Conservation (phyloP, 2,113 vertebrate species). For the Globicephala melas region DNA sequence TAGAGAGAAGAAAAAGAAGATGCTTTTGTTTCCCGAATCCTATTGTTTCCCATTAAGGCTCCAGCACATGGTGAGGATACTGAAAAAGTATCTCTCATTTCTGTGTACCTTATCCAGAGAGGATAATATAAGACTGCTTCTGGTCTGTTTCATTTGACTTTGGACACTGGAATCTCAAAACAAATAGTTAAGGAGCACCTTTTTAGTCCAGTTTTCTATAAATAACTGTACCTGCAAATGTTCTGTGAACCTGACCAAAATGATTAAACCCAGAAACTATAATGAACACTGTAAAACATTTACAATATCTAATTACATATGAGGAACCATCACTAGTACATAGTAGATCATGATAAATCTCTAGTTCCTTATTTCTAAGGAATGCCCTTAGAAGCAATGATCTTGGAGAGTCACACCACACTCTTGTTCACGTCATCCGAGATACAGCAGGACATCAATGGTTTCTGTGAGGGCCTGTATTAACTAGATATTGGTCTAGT, state of each 20-base stretch:
- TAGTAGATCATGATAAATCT: neutral
- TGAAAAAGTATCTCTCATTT: neutral
- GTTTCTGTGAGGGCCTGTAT: neutral
- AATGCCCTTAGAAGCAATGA: neutral
- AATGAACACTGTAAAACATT: neutral
- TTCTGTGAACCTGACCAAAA: neutral
- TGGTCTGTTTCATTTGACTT: neutral
- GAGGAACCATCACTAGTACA: neutral
- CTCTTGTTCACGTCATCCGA: neutral
- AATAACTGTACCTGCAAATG: neutral
- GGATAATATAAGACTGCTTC: neutral
- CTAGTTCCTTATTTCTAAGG: neutral
- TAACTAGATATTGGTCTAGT: neutral
- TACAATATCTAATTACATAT: neutral
- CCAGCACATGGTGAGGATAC: neutral
- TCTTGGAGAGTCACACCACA: neutral
- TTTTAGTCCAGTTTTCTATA: neutral
- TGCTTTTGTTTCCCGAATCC: neutral
- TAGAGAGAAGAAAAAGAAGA: neutral
- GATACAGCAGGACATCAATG: neutral
- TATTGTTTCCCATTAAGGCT: neutral
- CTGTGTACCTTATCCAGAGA: neutral
- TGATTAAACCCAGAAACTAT: neutral
- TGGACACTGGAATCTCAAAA: neutral
- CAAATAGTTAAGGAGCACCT: neutral